Conservation (phyloP, 2,113 vertebrate species). For the Scalopus aquaticus region DNA sequence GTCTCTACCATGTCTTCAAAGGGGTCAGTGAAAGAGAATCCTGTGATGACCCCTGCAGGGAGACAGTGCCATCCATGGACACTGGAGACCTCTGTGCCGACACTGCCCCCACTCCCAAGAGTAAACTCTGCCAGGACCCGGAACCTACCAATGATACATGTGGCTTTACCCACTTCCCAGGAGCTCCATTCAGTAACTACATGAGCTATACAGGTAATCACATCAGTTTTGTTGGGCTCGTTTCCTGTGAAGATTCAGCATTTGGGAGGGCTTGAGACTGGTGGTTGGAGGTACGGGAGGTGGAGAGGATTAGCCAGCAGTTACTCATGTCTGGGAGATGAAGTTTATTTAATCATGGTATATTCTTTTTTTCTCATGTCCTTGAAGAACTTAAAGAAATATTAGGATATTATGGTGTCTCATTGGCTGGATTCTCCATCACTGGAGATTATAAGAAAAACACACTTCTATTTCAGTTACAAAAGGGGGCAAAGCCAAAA, state of each 20-base stretch:
- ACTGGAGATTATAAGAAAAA: not conserved
- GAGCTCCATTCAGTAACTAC: conserved; percentile 96
- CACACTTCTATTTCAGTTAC: not conserved
- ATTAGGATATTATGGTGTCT: not conserved
- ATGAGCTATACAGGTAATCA: conserved; percentile 98
- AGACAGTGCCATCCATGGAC: conserved; percentile 94
- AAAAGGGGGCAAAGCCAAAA: not conserved
- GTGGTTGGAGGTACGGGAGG: no score
- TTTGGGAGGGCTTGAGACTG: not conserved
- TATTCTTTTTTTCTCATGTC: not conserved
- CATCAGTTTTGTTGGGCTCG: rapidly evolving
- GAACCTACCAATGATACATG: conserved; percentile 93
- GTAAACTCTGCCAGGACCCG: conserved; percentile 93
- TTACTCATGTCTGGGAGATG: not conserved
- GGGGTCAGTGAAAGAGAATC: conserved; percentile 97
- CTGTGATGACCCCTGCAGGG: conserved; percentile 96
- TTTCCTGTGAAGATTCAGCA: not conserved
- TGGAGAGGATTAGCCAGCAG: not conserved
- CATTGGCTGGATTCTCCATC: not conserved
- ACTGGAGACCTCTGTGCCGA: conserved; percentile 97
- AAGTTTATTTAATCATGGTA: not conserved
- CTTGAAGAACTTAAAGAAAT: conserved; percentile 7
- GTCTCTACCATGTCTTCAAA: conserved; percentile 98
- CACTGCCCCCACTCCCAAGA: conserved; percentile 95
- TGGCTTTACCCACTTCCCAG: conserved; percentile 88